Base-by-base conservation (phyloP, 2,888 invertebrate genomes). In the Exocentrus adspersus region DNA sequence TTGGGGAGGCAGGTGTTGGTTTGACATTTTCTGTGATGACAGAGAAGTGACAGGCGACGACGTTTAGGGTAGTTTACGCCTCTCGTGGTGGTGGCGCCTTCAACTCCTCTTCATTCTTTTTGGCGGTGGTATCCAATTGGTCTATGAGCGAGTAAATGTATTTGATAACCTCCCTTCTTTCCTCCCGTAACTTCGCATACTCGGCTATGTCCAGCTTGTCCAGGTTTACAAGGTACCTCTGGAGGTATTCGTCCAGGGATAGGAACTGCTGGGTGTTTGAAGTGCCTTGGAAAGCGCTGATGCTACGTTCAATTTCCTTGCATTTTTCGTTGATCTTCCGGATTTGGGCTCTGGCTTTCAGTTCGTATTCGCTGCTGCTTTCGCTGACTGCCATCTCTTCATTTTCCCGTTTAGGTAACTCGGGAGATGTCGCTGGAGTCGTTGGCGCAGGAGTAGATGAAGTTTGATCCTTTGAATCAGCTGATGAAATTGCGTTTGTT, bases 161-260 rank as follows among this genome's bases (percentile, higher is more conserved):
- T 43, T 45, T 60, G 14, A 24, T 3, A 24, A 24, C 24, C 7
- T 53, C 60, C 19, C 50, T 65, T 19, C 65, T 56, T 19, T 56
- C 45, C 10, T 60, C 62, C 53, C 57, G 64, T 10, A 70, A 28
- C 17, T 20, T 19, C 1, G 46, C 42, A 9, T 41, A 53, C 16
- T 58, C 60, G 10, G 46, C 62, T 6, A 63, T 42, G 10, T 68
- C 68, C 1, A 68, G 62, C n/a, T 54, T 60, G 19, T 70, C 70
- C 32, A 70, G 37, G 28, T 61, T 62, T 6, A 66, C 57, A 7
- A 57, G 68, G 16, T 66, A 61, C 30, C 68, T 56, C 5, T 66
- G 28, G 20, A 70, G 62, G 16, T 59, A 62, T 37, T 70, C 70
- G n/a, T 70, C 70, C 2, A 57, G 51, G 30, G 46, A 53, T n/a